Evolutionary conservation across 1,140 invertebrate species (phyloP), one percentile per base, ranked within the genome.

Genomic region (Cyclina sinensis): DNA sequence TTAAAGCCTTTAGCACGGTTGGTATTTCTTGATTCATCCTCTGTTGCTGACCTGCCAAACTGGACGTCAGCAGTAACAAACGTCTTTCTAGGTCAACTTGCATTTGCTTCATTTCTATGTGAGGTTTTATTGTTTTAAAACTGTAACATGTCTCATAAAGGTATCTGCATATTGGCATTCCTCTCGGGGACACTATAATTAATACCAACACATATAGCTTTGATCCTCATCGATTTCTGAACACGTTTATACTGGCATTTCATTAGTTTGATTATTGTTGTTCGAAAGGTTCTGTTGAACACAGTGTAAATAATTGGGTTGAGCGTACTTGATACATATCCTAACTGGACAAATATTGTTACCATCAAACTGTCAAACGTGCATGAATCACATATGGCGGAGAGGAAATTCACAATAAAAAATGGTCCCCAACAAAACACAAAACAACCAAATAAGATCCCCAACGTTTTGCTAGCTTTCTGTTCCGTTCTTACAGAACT

Each of bases 401-500:
- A 91, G 37, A 95, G 81, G 48, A 95, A 90, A 89, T 95, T 95
- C 18, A 93, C 90, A 43, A 94, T 90, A 83, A 95, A 95, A 91
- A 95, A 95, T 46, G 95, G 95, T 21, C 92, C 92, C 95, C 95
- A 95, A 78, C 93, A 94, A 16, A 94, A 78, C 7, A 95, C 92
- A 79, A 95, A 95, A 18, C 93, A 91, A n/a, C 87, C 90, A 85
- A 95, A 95, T 21, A 95, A 92, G 21, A 95, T 93, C 7, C 94
- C 94, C 18, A 95, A 91, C n/a, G 95, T 94, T 89, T 95, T 97
- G 3, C 98, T 98, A 65, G 98, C 98, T 96, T 99, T 99, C 95
- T 99, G 98, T 95, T 99, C 98, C 92, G 98, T 98, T 83, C 91
- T 79, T 2, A 94, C 93, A n/a, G 88, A 62, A 76, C 79, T 92